phyloP scores from a whole-genome alignment of 2,888 invertebrate species.

The Ischnura elegans region DNA sequence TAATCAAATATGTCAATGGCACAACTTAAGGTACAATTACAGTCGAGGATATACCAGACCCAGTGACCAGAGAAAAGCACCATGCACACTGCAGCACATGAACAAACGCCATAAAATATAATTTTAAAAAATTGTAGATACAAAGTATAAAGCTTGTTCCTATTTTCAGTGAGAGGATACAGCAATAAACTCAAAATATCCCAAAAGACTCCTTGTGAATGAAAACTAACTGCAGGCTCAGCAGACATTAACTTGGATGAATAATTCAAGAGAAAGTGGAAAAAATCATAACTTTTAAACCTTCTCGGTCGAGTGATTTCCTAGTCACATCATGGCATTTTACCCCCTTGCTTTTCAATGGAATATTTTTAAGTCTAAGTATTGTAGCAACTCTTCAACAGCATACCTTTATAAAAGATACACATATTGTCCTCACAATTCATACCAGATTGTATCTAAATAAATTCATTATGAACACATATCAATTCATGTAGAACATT shows the following conservation, averaged over 20 bases:
- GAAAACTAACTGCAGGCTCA: neutral
- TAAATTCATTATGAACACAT: conserved; percentile 66
- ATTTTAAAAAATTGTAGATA: neutral
- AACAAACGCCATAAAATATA: conserved; percentile 24
- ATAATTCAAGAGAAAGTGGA: conserved; percentile 27
- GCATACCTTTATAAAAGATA: conserved; percentile 67
- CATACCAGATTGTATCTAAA: conserved; percentile 66
- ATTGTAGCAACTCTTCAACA: conserved; percentile 58
- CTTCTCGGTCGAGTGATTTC: conserved; percentile 59
- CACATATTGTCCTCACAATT: conserved; percentile 66
- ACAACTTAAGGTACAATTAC: conserved; percentile 68
- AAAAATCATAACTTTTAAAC: conserved; percentile 63
- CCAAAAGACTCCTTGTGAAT: conserved; percentile 19
- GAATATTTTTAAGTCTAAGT: conserved; percentile 58
- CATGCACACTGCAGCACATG: conserved; percentile 54
- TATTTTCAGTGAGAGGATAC: conserved; percentile 3
- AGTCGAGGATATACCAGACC: conserved; percentile 61
- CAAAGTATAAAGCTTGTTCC: neutral
- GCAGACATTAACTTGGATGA: neutral
- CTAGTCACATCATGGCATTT: conserved; percentile 61
- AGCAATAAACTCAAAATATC: conserved; percentile 17
- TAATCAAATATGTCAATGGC: conserved; percentile 68
- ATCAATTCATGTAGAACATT: conserved; percentile 61
- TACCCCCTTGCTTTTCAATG: conserved; percentile 35
- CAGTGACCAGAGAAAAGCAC: conserved; percentile 69